Conservation (phyloP, 2,797 vertebrate genomes). For the Pseudopleuronectes americanus region DNA sequence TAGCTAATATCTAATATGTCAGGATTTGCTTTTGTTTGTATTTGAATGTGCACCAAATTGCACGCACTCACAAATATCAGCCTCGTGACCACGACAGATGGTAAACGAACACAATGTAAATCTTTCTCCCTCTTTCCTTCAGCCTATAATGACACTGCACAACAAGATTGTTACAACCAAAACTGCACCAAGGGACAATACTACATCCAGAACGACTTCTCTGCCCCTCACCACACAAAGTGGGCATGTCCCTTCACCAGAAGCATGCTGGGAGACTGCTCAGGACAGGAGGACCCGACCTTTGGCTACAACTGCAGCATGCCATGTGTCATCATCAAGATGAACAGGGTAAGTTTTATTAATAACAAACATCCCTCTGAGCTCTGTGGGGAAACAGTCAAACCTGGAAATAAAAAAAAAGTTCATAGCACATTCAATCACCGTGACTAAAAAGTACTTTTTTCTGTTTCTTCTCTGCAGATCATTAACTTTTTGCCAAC, state of each 20-base stretch:
- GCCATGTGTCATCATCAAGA: slow-evolving; percentile 92
- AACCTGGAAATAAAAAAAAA: not conserved
- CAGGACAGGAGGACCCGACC: slow-evolving; percentile 82
- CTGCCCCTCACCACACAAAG: slow-evolving; percentile 86
- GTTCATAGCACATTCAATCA: not conserved
- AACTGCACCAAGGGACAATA: slow-evolving; percentile 84
- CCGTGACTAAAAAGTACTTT: not conserved
- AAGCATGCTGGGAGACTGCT: slow-evolving; percentile 88
- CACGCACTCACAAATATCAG: no score
- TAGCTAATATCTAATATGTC: not conserved
- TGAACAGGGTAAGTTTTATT: slow-evolving; percentile 88
- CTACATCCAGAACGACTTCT: slow-evolving; percentile 82
- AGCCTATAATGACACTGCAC: slow-evolving; percentile 87
- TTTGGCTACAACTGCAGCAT: slow-evolving; percentile 88
- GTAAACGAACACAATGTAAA: not conserved
- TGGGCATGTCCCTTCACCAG: slow-evolving; percentile 86
- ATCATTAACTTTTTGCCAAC: slow-evolving; percentile 87
- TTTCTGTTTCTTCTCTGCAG: slow-evolving; percentile 67
- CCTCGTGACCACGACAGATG: no score
- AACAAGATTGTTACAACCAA: slow-evolving; percentile 69
- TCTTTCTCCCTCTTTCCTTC: slow-evolving; percentile 1
- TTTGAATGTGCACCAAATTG: no score
- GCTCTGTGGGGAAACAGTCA: no score
- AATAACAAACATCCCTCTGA: not conserved
- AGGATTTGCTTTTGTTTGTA: no score